Conservation (phyloP, 2,888 invertebrate genomes). For the Melieria crassipennis region DNA sequence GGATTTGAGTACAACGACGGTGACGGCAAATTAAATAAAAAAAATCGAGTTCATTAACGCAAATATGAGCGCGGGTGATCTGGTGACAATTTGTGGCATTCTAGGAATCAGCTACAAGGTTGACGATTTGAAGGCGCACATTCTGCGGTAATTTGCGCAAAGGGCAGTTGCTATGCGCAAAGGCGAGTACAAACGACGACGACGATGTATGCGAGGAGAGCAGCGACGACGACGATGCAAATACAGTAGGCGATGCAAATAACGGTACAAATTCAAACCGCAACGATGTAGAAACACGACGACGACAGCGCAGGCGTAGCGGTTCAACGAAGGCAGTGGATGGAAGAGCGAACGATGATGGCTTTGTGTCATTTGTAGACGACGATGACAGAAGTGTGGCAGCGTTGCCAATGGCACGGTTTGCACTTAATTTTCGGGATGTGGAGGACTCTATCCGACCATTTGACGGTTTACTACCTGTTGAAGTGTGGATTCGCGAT, state of each 20-base stretch:
- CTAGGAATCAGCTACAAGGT: conserved; percentile 27
- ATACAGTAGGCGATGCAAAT: not conserved
- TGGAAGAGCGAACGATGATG: not conserved
- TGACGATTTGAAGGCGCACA: conserved; percentile 10
- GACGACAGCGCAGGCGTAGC: conserved; percentile 11
- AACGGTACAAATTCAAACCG: not conserved
- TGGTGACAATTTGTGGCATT: conserved; percentile 31
- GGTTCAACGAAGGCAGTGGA: not conserved
- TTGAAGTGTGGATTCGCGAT: conserved; percentile 20
- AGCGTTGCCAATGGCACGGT: too few species aligned
- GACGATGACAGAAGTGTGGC: too few species aligned
- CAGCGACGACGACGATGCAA: not conserved
- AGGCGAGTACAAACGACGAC: not conserved
- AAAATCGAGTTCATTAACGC: conserved; percentile 23
- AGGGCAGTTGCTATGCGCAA: not conserved
- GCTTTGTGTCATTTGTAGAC: not conserved
- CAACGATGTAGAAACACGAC: not conserved
- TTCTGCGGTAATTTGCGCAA: conserved; percentile 2
- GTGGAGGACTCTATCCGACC: conserved; percentile 21
- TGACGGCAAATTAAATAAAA: conserved; percentile 21
- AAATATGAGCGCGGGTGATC: conserved; percentile 27
- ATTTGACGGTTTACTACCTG: conserved; percentile 17
- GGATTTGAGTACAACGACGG: not conserved
- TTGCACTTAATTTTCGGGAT: conserved; percentile 1
- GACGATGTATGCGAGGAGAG: conserved; percentile 1